Base-by-base conservation (phyloP, 37 sponge, comb jelly and placozoan genomes). In the Beroe ovata region DNA sequence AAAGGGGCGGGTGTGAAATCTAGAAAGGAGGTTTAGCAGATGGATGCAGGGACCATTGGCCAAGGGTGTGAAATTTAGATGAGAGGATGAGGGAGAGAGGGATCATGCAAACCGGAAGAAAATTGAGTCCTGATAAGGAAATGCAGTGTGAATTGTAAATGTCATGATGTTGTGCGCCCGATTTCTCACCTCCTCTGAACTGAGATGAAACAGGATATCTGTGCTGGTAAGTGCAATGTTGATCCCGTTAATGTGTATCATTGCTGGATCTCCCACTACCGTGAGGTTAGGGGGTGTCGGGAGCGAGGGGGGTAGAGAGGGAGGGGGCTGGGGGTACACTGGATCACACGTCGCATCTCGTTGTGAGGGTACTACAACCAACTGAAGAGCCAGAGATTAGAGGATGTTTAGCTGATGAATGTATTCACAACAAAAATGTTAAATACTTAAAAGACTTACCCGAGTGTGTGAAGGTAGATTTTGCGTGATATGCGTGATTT, bases 121-220 rank as follows among this genome's bases (percentile, higher is more conserved):
- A n/a, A n/a, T n/a, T n/a, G n/a, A n/a, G n/a, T n/a, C n/a, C n/a
- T n/a, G n/a, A n/a, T n/a, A n/a, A n/a, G n/a, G n/a, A n/a, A n/a
- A n/a, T n/a, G n/a, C n/a, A n/a, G n/a, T n/a, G n/a, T n/a, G n/a
- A n/a, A n/a, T n/a, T n/a, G n/a, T n/a, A n/a, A n/a, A n/a, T n/a
- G n/a, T n/a, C n/a, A n/a, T n/a, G n/a, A n/a, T n/a, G n/a, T n/a
- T n/a, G n/a, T n/a, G n/a, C n/a, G n/a, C n/a, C 59, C 59, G 59
- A 58, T 19, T 25, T 21, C 71, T 19, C 4, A 77, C 84, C 84
- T 77, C 84, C 28, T 77, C 84, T 20, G 84, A 77, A 77, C 84
- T 77, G 26, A 77, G 84, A 77, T 77, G 84, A 40, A 77, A 77
- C 84, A 77, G 25, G n/a, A 77, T 54, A 77, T 77, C 84, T 22